Base-by-base conservation (phyloP, 2,888 invertebrate species). In the Pyrocoelia pectoralis region DNA sequence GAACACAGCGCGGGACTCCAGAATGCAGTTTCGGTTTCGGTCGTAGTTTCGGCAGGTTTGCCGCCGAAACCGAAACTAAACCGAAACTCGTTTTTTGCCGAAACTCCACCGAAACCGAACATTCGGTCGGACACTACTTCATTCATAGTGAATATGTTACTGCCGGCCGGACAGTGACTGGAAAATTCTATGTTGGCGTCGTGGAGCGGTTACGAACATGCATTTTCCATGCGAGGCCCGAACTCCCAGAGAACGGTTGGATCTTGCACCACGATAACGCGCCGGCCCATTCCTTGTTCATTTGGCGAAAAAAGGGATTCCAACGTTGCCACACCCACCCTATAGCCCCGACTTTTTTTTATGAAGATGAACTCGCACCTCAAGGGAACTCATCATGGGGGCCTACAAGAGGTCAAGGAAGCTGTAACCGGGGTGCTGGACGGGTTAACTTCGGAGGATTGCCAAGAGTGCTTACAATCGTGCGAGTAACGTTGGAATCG, bases 151-250 rank as follows among this genome's bases (percentile, higher is more conserved):
- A 51, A 51, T 51, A 51, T 51, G 24, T 51, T 51, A 10, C 50
- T 57, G 49, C 9, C 18, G 50, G 38, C 15, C 19, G 48, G n/a
- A 50, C 50, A 50, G 38, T 57, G 57, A 57, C 57, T 50, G 57
- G 50, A 49, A 28, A 57, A 8, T 57, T 18, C 19, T 48, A 48
- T 48, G 48, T 48, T 18, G 17, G 24, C 18, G 55, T 55, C 41
- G 6, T 55, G 29, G 56, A 46, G 56, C 46, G 46, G 29, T 41
- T 56, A 24, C 24, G 56, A 14, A 24, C 55, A n/a, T 9, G 40
- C 4, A n/a, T 40, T 40, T 12, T 40, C n/a, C 40, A 8, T 40
- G 8, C 3, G n/a, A 2, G 40, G 8, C 40, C n/a, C 40, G 40
- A 40, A 40, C 43, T 43, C 17, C 6, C 15, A 4, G 14, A 13